Evolutionary conservation across 1,140 invertebrate species (phyloP).

Genomic region (Berghia stephanieae): DNA sequence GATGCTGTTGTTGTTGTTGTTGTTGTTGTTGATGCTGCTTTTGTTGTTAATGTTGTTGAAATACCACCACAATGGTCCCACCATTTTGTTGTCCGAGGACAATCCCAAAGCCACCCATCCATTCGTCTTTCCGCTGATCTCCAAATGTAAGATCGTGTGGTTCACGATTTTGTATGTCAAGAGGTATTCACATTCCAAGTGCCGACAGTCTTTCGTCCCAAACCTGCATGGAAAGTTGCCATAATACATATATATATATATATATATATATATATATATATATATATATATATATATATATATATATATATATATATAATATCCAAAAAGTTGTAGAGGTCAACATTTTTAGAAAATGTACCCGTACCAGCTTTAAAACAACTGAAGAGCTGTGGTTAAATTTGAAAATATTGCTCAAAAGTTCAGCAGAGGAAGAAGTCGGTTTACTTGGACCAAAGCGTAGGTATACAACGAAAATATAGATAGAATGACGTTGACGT

Average conservation of each 20-base stretch:
- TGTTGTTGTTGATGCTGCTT: too few relatives aligned
- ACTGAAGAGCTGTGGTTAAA: too few relatives aligned
- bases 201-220: constrained; percentile 32
- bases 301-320: constrained; percentile 29
- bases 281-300: constrained; percentile 32
- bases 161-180: constrained; percentile 36
- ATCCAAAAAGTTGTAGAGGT: too few relatives aligned
- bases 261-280: background rate
- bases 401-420: too few relatives aligned
- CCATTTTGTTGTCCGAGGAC: constrained; percentile 48
- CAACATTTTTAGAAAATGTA: too few relatives aligned
- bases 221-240: constrained; percentile 33
- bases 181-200: constrained; percentile 43
- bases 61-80: constrained; percentile 24
- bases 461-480: too few relatives aligned
- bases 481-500: too few relatives aligned
- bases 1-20: too few relatives aligned
- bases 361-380: too few relatives aligned
- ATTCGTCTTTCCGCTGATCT: constrained; percentile 41
- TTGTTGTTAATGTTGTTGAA: too few relatives aligned
- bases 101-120: constrained; percentile 49
- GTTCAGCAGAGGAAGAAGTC: too few relatives aligned
- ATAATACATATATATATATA: background rate
- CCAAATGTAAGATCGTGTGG: constrained; percentile 32
- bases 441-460: too few relatives aligned